Evolutionary conservation across 2,113 vertebrate genomes (phyloP).

Genomic region (Phalacrocorax brasilianus): DNA sequence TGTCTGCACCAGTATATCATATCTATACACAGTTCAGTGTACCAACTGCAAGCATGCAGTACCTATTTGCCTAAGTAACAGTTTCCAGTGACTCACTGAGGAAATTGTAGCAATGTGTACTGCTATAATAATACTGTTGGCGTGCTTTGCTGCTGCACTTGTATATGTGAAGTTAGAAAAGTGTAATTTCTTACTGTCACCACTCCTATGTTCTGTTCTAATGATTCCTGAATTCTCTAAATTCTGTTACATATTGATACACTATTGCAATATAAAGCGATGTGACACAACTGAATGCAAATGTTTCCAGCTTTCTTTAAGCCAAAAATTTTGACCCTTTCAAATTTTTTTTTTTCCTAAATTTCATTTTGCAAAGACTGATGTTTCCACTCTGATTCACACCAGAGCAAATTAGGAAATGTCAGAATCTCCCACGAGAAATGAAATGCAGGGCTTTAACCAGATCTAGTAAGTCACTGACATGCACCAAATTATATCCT

Average conservation of each 20-base stretch:
- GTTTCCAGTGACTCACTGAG: background rate
- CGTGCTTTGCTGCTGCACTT: background rate
- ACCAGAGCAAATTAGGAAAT: constrained; percentile 12
- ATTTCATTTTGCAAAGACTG: background rate
- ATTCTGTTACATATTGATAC: background rate
- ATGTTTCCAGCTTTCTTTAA: background rate
- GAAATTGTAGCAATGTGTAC: background rate
- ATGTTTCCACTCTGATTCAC: background rate
- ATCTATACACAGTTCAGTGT: background rate
- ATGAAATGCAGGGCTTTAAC: background rate
- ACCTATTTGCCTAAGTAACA: background rate
- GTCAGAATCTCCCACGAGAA: background rate
- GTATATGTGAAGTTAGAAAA: background rate
- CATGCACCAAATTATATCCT: background rate
- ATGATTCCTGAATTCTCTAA: background rate
- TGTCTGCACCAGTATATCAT: background rate
- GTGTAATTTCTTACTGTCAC: background rate
- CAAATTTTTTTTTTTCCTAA: background rate
- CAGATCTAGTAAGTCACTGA: background rate
- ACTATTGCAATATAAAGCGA: background rate
- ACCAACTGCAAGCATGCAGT: background rate
- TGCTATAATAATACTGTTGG: background rate
- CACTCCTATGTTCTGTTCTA: background rate
- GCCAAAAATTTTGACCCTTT: background rate
- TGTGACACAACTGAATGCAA: background rate